These are phyloP conservation scores for Eurystomus gularis DNA, from an alignment of 2,113 vertebrate species.

Conservation along the genomic window DNA sequence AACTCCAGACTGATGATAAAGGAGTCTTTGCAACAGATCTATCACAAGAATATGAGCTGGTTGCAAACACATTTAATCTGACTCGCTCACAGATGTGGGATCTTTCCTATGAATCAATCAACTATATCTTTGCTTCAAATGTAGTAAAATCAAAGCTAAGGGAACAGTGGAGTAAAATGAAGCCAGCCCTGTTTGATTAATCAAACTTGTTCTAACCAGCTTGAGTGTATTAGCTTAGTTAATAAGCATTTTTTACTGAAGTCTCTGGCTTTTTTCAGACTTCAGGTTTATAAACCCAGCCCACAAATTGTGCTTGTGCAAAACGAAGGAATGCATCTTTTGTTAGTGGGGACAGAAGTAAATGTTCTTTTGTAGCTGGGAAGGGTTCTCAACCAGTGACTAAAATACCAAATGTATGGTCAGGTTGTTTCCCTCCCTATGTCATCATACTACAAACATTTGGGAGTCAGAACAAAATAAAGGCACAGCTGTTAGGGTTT, in stretches of 20 bases:
- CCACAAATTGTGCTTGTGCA: neutral
- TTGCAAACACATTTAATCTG: slow-evolving; percentile 87
- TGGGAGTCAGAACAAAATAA: neutral
- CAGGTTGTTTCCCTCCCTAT: neutral
- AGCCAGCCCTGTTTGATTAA: slow-evolving; percentile 67
- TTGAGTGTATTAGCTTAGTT: neutral
- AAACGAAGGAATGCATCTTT: neutral
- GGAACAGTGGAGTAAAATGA: slow-evolving; percentile 82
- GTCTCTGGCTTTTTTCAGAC: neutral
- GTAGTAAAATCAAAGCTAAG: slow-evolving; percentile 81
- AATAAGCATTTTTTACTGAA: neutral
- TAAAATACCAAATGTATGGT: neutral
- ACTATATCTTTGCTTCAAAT: slow-evolving; percentile 84
- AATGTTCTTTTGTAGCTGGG: neutral
- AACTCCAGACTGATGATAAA: slow-evolving; percentile 92
- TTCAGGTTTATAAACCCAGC: neutral
- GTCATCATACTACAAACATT: neutral
- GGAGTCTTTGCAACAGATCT: slow-evolving; percentile 91
- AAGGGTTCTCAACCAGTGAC: neutral
- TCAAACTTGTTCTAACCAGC: neutral
- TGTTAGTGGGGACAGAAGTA: neutral
- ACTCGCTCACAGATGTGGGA: slow-evolving; percentile 83
- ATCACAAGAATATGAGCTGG: slow-evolving; percentile 92
- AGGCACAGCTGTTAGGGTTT: neutral
- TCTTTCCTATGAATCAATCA: slow-evolving; percentile 87